Base-by-base conservation (phyloP, 2,888 invertebrate species). In the Rotaria socialis region DNA sequence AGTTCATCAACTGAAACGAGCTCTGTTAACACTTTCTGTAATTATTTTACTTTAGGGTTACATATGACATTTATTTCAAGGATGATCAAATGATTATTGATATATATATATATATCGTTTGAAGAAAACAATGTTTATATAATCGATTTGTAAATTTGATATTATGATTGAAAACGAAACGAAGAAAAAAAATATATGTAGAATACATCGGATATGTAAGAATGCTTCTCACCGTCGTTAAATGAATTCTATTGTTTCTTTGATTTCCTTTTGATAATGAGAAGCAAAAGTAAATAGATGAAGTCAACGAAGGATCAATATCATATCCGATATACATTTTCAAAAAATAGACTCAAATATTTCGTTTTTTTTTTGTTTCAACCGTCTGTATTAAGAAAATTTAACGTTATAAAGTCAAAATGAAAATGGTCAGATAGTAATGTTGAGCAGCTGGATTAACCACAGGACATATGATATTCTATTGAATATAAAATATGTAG, bases 201-300 rank as follows among this genome's bases (percentile, higher is more conserved):
- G 24, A 22, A 56, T 24, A 24, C 24, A 56, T 56, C 24, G 4
- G 24, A 56, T 56, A 56, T 7, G 56, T 24, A 35, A 27, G 67
- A 35, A 67, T 67, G 67, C 10, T 67, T 41, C 35, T 67, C 67
- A 67, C 19, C 14, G 19, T 67, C 35, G 14, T 35, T 14, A 41
- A 67, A 67, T 35, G 67, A 67, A 67, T 67, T 67, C 67, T 67
- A 67, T 67, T 67, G 67, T 67, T 41, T 35, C 16, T 67, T 67
- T 67, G 67, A 67, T 67, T 67, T 67, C 35, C 19, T 16, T 19
- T 41, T 35, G 35, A 27, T 67, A 67, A 19, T 11, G 19, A 19
- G 35, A 67, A 67, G 35, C 35, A 67, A 35, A 67, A 67, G 67
- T 67, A 67, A 67, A 67, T 67, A 67, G 19, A 35, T 19, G 0